These are phyloP conservation scores for Onychomys torridus DNA, from an alignment of 2,797 vertebrate genomes.

Conservation along the genomic window DNA sequence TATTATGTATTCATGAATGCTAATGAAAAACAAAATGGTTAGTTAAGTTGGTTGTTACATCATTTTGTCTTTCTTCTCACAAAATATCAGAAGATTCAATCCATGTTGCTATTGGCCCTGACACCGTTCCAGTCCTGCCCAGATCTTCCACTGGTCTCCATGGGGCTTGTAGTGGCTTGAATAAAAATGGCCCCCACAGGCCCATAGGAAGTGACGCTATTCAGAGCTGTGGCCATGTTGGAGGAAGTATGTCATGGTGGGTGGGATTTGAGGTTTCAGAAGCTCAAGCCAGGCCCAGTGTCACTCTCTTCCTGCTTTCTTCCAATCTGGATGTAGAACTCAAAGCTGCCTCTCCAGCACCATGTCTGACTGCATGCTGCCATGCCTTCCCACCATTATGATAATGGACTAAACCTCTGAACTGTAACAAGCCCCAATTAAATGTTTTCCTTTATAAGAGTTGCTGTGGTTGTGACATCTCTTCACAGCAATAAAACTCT, in stretches of 20 bases:
- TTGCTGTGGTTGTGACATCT: background rate
- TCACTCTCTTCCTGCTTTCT: background rate
- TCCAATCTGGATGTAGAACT: background rate
- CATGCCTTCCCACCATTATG: background rate
- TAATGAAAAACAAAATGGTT: background rate
- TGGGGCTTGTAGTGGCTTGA: background rate
- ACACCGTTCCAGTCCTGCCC: background rate
- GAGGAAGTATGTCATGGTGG: background rate
- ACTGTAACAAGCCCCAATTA: background rate
- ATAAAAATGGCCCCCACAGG: background rate
- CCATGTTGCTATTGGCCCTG: background rate
- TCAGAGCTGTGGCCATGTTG: background rate
- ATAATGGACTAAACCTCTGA: background rate
- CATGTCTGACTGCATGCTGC: background rate
- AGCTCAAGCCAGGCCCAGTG: background rate
- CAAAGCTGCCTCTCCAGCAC: background rate
- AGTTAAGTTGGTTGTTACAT: background rate
- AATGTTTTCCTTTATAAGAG: background rate
- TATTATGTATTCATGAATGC: background rate
- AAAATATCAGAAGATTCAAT: background rate
- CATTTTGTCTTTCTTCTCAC: slow-evolving; percentile 16
- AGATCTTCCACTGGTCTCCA: background rate
- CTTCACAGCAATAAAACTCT: background rate
- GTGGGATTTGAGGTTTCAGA: background rate
- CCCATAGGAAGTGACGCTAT: background rate